phyloP scores from a whole-genome alignment of 2,797 vertebrate species.

The Salmo trutta region DNA sequence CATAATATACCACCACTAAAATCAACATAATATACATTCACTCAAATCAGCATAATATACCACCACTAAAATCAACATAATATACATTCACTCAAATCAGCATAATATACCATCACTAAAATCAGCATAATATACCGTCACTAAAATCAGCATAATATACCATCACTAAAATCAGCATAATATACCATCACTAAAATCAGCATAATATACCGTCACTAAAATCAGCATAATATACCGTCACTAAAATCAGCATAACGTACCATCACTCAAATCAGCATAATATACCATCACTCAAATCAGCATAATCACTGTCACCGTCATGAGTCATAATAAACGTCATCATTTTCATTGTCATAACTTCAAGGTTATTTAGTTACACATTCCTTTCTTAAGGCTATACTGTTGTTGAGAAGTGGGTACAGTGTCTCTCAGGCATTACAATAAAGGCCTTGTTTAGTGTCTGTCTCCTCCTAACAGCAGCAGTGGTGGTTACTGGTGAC shows the following conservation, averaged over 20 bases:
- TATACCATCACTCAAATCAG: not conserved
- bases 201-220: not conserved
- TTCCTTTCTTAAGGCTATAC: not conserved
- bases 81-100: not conserved
- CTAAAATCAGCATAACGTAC: not conserved
- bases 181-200: not conserved
- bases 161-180: not conserved
- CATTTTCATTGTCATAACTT: not conserved
- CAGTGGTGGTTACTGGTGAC: not conserved
- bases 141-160: not conserved
- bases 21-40: not conserved
- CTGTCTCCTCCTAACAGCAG: not conserved
- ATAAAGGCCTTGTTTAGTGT: not conserved
- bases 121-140: no score
- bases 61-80: not conserved
- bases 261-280: no score
- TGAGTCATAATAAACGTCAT: not conserved
- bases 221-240: not conserved
- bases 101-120: not conserved
- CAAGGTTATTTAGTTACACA: not conserved
- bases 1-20: no score
- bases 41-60: not conserved
- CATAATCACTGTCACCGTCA: not conserved
- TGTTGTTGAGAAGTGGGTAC: not conserved
- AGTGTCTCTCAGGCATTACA: not conserved